A percentile compares a stretch with the other conserved stretches of the same genome.
phyloP scores from a whole-genome alignment of 2,113 vertebrate species.

The Pteronura brasiliensis region DNA sequence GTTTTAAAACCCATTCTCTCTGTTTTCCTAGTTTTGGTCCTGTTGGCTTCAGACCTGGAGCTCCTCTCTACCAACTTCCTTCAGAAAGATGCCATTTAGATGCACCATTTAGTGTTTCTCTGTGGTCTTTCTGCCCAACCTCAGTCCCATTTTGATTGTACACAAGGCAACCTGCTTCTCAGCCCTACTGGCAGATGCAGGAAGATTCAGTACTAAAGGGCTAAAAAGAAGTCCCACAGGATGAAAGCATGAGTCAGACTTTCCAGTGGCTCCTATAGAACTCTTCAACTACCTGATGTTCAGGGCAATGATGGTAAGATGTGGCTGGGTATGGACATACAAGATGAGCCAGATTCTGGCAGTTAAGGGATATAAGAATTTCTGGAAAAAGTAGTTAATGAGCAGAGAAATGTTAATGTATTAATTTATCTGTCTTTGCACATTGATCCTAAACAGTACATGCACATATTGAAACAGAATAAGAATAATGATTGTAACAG shows the following conservation, averaged over 20 bases:
- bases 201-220: not conserved
- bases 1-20: not conserved
- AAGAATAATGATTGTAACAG: not conserved
- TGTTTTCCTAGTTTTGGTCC: not conserved
- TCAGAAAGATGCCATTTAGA: not conserved
- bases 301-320: not conserved
- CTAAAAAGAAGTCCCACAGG: not conserved
- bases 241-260: not conserved
- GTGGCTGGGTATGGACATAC: not conserved
- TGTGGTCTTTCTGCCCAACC: not conserved
- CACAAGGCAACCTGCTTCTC: not conserved
- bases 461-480: not conserved
- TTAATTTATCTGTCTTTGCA: not conserved
- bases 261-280: not conserved
- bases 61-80: not conserved
- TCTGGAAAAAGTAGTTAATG: not conserved
- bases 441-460: not conserved
- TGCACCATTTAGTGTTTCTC: not conserved
- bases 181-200: not conserved
- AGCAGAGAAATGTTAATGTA: not conserved
- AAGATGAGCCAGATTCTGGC: not conserved
- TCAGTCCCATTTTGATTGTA: not conserved
- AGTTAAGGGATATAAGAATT: not conserved
- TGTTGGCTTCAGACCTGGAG: not conserved
- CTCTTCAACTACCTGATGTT: not conserved